phyloP scores from a whole-genome alignment of 2,888 invertebrate genomes.

The Eulithis prunata region DNA sequence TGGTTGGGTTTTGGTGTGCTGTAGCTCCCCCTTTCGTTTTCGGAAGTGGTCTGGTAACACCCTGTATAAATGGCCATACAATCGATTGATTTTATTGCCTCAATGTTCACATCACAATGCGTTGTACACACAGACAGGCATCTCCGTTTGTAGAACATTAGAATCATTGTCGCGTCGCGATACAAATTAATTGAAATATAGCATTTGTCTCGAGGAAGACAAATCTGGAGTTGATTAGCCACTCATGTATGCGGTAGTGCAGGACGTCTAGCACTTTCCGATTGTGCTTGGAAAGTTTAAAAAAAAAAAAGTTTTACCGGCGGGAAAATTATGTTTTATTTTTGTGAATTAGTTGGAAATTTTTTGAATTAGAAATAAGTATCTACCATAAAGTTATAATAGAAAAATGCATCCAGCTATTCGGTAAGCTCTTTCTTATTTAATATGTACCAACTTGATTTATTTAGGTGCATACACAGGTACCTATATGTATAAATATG shows the following conservation, averaged over 20 bases:
- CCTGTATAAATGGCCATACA: constrained; percentile 18
- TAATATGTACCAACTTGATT: neutral
- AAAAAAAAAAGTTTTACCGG: constrained; percentile 25
- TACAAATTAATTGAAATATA: constrained; percentile 75
- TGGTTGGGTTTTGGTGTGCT: too few relatives aligned
- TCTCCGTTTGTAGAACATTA: constrained; percentile 44
- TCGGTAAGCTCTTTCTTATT: constrained; percentile 35
- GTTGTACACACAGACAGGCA: constrained; percentile 23
- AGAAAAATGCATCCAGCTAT: constrained; percentile 27
- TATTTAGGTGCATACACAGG: neutral
- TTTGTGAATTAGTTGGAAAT: constrained; percentile 8
- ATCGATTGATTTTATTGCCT: constrained; percentile 42
- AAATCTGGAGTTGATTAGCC: constrained; percentile 64
- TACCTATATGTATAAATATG: too few relatives aligned
- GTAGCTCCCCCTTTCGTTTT: too few relatives aligned
- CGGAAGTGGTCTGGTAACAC: too few relatives aligned
- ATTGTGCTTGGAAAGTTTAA: constrained; percentile 11
- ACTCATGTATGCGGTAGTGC: constrained; percentile 20
- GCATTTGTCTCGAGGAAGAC: constrained; percentile 46
- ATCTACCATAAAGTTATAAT: neutral
- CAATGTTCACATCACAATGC: constrained; percentile 25
- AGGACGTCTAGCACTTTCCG: constrained; percentile 6
- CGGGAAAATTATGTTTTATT: constrained; percentile 35
- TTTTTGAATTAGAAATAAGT: constrained; percentile 6
- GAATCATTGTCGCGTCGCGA: constrained; percentile 55